Conservation (phyloP, 2,797 vertebrate species). For the Sebastes oblongus region DNA sequence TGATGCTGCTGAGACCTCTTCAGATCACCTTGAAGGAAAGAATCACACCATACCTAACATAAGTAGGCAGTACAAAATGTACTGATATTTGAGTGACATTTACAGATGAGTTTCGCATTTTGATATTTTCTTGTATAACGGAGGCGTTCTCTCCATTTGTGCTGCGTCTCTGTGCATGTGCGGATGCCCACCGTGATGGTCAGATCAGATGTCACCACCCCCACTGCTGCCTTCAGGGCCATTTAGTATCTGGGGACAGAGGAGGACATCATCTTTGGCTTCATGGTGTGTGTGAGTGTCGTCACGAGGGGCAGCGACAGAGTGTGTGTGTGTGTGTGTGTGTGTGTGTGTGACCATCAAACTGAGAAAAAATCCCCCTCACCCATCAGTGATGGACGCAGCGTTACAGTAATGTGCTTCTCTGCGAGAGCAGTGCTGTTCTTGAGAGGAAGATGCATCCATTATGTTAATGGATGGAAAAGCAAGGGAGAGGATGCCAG, state of each 20-base stretch:
- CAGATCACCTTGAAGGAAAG: neutral
- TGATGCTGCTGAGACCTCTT: neutral
- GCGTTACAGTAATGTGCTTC: conserved; percentile 31
- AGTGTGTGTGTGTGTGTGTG: neutral
- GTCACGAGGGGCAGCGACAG: neutral
- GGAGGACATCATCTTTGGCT: conserved; percentile 61
- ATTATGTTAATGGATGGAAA: conserved; percentile 66
- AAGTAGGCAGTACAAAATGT: neutral
- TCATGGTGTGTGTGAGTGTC: conserved; percentile 4
- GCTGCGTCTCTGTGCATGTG: neutral
- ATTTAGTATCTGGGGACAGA: conserved; percentile 35
- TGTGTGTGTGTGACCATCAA: neutral
- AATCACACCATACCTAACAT: neutral
- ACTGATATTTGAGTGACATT: neutral
- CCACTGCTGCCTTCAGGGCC: conserved; percentile 20
- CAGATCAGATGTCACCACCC: conserved; percentile 25
- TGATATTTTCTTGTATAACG: neutral
- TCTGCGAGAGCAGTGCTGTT: conserved; percentile 22
- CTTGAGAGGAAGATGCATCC: conserved; percentile 42
- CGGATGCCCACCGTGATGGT: neutral
- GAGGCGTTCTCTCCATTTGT: neutral
- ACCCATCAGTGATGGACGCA: conserved; percentile 15
- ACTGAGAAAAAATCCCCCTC: conserved; percentile 25
- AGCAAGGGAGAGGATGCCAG: conserved; percentile 12
- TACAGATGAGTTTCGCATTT: neutral